Conservation (phyloP, 2,797 vertebrate species). For the Florisuga fusca region DNA sequence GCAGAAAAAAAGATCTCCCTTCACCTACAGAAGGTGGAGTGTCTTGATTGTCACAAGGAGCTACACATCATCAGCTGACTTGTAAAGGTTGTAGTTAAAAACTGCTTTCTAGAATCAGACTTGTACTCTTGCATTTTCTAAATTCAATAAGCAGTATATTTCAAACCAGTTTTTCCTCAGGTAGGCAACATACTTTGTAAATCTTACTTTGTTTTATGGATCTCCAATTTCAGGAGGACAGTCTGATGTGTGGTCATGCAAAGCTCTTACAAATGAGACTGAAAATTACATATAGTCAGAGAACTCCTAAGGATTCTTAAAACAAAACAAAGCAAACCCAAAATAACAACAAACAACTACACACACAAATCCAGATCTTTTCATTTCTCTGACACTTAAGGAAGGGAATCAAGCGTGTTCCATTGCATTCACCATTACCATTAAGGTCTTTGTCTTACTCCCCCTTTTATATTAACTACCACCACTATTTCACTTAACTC, state of each 20-base stretch:
- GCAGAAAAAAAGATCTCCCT: not conserved
- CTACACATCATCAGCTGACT: not conserved
- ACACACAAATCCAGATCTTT: not conserved
- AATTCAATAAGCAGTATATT: not conserved
- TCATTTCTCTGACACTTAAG: not conserved
- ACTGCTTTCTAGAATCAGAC: not conserved
- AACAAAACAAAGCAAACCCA: not conserved
- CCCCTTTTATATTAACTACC: not conserved
- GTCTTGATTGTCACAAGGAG: not conserved
- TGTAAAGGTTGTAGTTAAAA: not conserved
- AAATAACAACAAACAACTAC: not conserved
- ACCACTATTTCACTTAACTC: not conserved
- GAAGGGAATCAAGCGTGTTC: not conserved
- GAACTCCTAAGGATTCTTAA: not conserved
- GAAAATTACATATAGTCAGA: not conserved
- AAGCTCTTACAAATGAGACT: not conserved
- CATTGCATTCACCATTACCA: not conserved
- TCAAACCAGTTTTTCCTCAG: not conserved
- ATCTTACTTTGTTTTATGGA: not conserved
- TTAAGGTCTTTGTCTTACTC: not conserved
- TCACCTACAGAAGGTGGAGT: not conserved
- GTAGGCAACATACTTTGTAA: not conserved
- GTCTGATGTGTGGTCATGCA: not conserved
- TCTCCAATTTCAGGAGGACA: not conserved
- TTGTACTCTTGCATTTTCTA: not conserved